These are phyloP conservation scores for Rana temporaria DNA, from an alignment of 2,113 vertebrate genomes.

Conservation along the genomic window DNA sequence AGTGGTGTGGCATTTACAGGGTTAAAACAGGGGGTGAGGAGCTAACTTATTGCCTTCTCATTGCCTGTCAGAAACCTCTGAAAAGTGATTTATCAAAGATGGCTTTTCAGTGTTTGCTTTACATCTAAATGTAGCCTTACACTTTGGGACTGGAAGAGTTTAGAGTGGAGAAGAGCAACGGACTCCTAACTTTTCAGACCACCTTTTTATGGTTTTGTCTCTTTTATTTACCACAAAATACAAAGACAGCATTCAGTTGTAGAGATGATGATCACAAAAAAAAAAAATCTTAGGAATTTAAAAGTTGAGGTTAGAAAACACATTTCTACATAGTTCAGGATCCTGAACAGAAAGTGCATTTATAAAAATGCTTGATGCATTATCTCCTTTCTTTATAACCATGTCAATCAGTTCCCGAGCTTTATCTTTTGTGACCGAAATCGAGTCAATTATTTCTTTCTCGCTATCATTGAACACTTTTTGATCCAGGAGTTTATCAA, in stretches of 20 bases:
- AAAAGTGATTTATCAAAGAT: too few relatives aligned
- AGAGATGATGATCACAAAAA: not conserved
- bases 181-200: too few relatives aligned
- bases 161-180: too few relatives aligned
- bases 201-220: not conserved
- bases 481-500: not conserved
- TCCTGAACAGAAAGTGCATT: not conserved
- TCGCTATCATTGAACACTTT: not conserved
- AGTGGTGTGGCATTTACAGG: too few relatives aligned
- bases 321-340: not conserved
- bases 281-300: not conserved
- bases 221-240: not conserved
- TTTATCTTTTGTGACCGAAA: not conserved
- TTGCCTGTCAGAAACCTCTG: too few relatives aligned
- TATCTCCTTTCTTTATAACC: slow-evolving; percentile 15
- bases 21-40: too few relatives aligned
- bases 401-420: slow-evolving; percentile 2
- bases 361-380: not conserved
- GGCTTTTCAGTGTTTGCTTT: too few relatives aligned
- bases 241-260: not conserved
- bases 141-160: too few relatives aligned
- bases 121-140: too few relatives aligned
- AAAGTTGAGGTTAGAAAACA: not conserved
- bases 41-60: too few relatives aligned
- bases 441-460: not conserved